Percentiles rank a stretch among this genome's conserved stretches.
Conservation (phyloP, 2,797 vertebrate species). For the Sylvilagus floridanus region DNA sequence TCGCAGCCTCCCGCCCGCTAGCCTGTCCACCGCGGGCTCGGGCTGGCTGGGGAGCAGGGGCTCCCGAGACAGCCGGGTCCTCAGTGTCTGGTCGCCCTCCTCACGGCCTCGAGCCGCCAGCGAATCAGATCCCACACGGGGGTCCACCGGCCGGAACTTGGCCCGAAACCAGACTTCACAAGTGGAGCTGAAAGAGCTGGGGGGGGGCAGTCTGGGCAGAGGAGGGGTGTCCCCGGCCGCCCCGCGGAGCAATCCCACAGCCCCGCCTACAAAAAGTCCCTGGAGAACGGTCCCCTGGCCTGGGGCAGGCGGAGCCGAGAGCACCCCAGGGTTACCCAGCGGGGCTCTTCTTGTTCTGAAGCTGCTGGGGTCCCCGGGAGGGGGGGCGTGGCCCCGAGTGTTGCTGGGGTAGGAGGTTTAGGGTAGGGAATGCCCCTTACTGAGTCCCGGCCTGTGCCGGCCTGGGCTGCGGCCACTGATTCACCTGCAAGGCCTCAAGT, state of each 20-base stretch:
- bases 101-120: accelerated
- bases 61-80: too few relatives aligned
- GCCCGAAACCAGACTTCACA: background rate
- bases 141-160: accelerated
- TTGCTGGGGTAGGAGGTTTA: background rate
- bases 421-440: background rate
- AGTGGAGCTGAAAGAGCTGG: background rate
- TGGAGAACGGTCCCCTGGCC: background rate
- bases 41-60: background rate
- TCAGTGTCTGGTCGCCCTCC: background rate
- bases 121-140: background rate
- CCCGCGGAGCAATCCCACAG: background rate
- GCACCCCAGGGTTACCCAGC: background rate
- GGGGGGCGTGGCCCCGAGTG: background rate
- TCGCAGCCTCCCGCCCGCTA: background rate
- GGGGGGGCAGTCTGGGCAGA: accelerated
- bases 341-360: background rate
- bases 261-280: background rate
- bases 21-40: accelerated
- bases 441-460: background rate
- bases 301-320: background rate
- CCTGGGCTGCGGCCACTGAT: accelerated
- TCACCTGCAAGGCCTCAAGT: background rate
- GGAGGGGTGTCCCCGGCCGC: background rate
- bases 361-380: background rate